phyloP scores from a whole-genome alignment of 2,113 vertebrate species.

The Mastomys natalensis region DNA sequence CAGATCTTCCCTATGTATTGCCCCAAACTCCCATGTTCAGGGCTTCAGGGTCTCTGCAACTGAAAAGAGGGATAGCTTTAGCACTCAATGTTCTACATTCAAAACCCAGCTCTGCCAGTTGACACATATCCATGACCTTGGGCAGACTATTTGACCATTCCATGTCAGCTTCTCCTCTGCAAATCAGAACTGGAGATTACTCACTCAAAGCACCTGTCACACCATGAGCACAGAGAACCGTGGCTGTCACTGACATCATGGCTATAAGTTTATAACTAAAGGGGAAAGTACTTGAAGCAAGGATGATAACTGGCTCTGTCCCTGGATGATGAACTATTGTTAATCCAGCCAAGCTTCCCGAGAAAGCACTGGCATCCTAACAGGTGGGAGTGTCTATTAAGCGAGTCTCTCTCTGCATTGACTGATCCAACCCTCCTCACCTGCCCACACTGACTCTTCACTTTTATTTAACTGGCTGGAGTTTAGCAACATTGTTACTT shows the following conservation, averaged over 20 bases:
- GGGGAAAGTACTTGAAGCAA: background rate
- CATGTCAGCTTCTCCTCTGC: slow-evolving; percentile 4
- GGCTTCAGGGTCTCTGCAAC: background rate
- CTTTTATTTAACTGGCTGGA: slow-evolving; percentile 72
- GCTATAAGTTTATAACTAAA: background rate
- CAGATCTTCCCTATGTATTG: background rate
- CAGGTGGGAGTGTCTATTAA: background rate
- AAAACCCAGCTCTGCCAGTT: background rate
- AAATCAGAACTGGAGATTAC: background rate
- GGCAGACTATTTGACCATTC: background rate
- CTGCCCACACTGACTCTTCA: slow-evolving; percentile 8
- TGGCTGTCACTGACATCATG: background rate
- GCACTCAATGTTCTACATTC: background rate
- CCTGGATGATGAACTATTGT: background rate
- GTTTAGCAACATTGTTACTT: slow-evolving; percentile 69
- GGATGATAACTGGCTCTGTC: background rate
- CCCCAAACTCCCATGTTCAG: background rate
- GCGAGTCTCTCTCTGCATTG: background rate
- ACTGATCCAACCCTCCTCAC: background rate
- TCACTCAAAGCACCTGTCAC: background rate
- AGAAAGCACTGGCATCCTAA: background rate
- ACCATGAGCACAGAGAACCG: background rate
- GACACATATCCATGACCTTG: background rate
- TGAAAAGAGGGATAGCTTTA: background rate
- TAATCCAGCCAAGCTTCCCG: background rate